phyloP scores from a whole-genome alignment of 1,140 invertebrate species.

The Aphelenchoides besseyi region DNA sequence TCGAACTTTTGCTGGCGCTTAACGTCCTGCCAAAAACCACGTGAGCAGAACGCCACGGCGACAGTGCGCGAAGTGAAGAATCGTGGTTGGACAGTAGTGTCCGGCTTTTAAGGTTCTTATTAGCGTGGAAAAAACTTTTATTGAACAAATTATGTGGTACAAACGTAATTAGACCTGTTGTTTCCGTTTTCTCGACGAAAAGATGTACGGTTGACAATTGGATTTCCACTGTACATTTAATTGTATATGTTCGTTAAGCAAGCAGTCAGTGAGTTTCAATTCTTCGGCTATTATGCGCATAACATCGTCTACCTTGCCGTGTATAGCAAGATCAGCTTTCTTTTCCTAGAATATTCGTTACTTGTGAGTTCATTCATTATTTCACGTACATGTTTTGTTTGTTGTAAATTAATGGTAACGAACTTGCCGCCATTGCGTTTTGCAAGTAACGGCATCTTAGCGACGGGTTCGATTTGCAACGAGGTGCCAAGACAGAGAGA shows the following conservation, averaged over 20 bases:
- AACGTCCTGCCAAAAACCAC: not conserved
- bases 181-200: conserved; percentile 6
- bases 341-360: conserved; percentile 51
- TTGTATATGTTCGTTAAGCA: not conserved
- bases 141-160: too few species aligned
- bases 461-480: conserved; percentile 92
- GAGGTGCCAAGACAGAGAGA: conserved; percentile 91
- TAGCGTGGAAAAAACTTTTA: too few species aligned
- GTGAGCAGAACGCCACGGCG: not conserved
- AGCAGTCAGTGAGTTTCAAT: not conserved
- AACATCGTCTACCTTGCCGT: conserved; percentile 46
- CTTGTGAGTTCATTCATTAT: conserved; percentile 16
- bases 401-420: conserved; percentile 91
- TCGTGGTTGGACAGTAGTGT: not conserved
- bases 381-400: conserved; percentile 82
- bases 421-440: conserved; percentile 83
- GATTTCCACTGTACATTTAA: not conserved
- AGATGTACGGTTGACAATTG: not conserved
- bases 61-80: not conserved
- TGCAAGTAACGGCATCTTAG: conserved; percentile 82
- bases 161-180: not conserved
- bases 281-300: conserved; percentile 16
- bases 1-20: not conserved
- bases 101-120: too few species aligned
- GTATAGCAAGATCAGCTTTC: conserved; percentile 53